Evolutionary conservation across 2,113 vertebrate species (phyloP), one percentile per base, ranked within the genome.

Genomic region (Ammodytes dubius): DNA sequence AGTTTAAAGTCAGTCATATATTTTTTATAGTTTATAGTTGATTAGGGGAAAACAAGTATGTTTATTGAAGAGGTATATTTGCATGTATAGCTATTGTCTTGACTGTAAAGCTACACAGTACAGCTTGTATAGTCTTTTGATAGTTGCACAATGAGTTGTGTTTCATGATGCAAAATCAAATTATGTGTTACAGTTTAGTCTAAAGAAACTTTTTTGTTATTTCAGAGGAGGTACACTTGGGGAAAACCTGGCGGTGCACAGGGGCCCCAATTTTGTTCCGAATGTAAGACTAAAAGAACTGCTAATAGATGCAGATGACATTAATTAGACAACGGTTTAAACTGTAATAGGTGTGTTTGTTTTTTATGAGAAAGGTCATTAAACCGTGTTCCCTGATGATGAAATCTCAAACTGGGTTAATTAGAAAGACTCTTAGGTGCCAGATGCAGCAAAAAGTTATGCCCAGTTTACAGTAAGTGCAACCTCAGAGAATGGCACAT

Each of bases 301-400:
- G 17, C 13, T 74, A 45, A 81, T 45, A 50, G 12, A 70, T 63
- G 42, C 52, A 65, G n/a, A 27, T 58, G 66, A 67, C 42, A 83
- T 46, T 71, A 79, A 83, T 79, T 79, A 74, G 19, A 15, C 2
- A 14, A 53, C n/a, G 7, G 9, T 71, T 17, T 43, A 17, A 73
- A 69, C 17, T 70, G 39, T 60, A 56, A 70, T 57, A 45, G 40
- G 19, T 61, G 58, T 63, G 72, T 74, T 81, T 81, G 64, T 77
- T 81, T 81, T 58, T 77, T 70, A 45, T 7, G 5, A 14, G 39
- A 47, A 75, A 37, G 59, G 65, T 76, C 76, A 83, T 77, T 77
- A 82, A 54, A 50, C 14, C 46, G 76, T 39, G n/a, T 14, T 35
- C 75, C 60, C 17, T 0, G 39, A 19, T 61, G 72, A 83, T 65